phyloP scores from a whole-genome alignment of 2,888 invertebrate genomes.

The Sinhomidia bicolor region DNA sequence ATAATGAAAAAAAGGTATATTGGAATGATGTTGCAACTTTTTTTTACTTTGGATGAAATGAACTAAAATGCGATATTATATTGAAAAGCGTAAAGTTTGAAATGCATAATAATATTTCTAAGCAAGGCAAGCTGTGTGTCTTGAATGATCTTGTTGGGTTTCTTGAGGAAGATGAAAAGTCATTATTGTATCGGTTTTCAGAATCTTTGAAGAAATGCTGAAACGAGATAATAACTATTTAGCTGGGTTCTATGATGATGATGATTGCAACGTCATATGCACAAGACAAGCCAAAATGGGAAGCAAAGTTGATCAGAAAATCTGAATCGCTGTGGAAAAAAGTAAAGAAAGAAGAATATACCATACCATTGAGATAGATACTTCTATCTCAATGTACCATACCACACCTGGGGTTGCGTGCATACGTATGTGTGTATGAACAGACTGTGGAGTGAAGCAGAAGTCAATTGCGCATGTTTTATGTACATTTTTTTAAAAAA shows the following conservation, averaged over 20 bases:
- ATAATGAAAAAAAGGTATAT: conserved; percentile 34
- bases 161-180: conserved; percentile 19
- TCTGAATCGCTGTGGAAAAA: background rate
- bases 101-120: background rate
- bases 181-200: conserved; percentile 20
- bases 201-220: conserved; percentile 3
- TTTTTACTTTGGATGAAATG: conserved; percentile 27
- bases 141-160: background rate
- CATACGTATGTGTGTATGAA: too few relatives aligned
- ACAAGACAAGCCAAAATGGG: background rate
- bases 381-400: too few relatives aligned
- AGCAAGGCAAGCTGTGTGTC: background rate
- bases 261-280: conserved; percentile 2
- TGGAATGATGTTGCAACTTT: conserved; percentile 68
- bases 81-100: background rate
- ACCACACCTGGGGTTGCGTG: conserved; percentile 10
- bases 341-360: too few relatives aligned
- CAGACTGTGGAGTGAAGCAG: background rate
- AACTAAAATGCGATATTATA: conserved; percentile 16
- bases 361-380: too few relatives aligned
- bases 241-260: background rate
- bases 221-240: conserved; percentile 3
- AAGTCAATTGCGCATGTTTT: background rate
- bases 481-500: too few relatives aligned
- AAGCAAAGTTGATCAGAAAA: background rate